phyloP scores from a whole-genome alignment of 2,113 vertebrate genomes.

The Hyperopisus bebe region DNA sequence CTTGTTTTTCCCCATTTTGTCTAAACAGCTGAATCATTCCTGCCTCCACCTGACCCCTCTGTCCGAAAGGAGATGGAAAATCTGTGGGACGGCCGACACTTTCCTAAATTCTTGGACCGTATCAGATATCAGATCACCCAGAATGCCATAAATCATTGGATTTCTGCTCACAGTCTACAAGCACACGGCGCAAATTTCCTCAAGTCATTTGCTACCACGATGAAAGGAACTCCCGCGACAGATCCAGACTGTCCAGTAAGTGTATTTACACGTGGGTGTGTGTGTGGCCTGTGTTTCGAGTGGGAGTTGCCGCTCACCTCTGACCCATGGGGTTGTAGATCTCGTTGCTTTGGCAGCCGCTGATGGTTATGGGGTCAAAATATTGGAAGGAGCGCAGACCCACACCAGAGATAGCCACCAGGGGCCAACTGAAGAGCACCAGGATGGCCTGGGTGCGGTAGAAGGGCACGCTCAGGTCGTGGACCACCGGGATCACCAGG shows the following conservation, averaged over 20 bases:
- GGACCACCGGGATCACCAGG: constrained; percentile 92
- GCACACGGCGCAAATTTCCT: not conserved
- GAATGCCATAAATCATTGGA: not conserved
- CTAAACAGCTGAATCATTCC: not conserved
- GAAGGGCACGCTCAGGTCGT: constrained; percentile 94
- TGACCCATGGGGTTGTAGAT: constrained; percentile 91
- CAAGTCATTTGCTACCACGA: not conserved
- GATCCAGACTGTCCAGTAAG: not conserved
- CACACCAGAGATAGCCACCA: constrained; percentile 93
- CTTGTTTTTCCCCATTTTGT: not conserved
- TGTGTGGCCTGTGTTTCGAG: not conserved
- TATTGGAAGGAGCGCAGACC: constrained; percentile 96
- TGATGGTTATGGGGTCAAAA: constrained; percentile 97
- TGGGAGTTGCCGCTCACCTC: constrained; percentile 68
- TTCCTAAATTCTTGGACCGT: not conserved
- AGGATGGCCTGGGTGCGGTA: constrained; percentile 90
- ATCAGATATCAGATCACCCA: not conserved
- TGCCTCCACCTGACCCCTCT: not conserved
- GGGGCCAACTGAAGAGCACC: constrained; percentile 80
- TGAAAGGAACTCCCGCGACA: not conserved
- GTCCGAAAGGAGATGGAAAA: not conserved
- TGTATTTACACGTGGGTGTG: not conserved
- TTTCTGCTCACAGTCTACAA: not conserved
- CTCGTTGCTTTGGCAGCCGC: constrained; percentile 94
- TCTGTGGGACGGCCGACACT: not conserved